Evolutionary conservation across 2,888 invertebrate species (phyloP), one percentile per base, ranked within the genome.

Genomic region (Aproaerema taeniolella): DNA sequence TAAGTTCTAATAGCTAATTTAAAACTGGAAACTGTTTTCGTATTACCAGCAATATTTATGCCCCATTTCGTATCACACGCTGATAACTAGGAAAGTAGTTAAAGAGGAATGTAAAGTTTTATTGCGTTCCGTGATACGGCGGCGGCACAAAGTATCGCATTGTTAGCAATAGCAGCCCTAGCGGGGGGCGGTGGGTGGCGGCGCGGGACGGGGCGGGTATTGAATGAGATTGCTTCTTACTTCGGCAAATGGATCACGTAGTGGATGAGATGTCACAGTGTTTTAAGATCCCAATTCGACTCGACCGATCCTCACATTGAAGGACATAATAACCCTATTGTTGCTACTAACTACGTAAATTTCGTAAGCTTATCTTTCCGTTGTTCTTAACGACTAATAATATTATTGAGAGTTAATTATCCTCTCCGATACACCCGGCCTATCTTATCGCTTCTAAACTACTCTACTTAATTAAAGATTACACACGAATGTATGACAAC

Each of bases 171-270:
- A 74, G 73, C 77, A 80, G 56, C 78, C 81, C 79, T 80, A 61
- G 56, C 47, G 52, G 49, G 59, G 59, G 55, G 46, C 42, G 48
- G 44, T 49, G 49, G 46, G 45, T 45, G 46, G 52, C 32, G 44
- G 39, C 39, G 56, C 55, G 50, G 61, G 48, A 55, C 68, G 64
- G 68, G 67, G 56, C 67, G 70, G 79, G 85, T 85, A 87, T 87
- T 87, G 87, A 87, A 87, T 87, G 87, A 87, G 87, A 87, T 87
- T 86, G 87, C 87, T 87, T 86, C 87, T 87, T 87, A 87, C 86
- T 82, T 86, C 82, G 79, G 78, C 86, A 87, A 87, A 87, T 87
- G 87, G 87, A 87, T 87, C 87, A 87, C 87, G 87, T 87, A 87
- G 77, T 78, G 86, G 86, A 87, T 87, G 87, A 86, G 86, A 87